Percentiles rank a stretch among this genome's conserved stretches.
phyloP scores from a whole-genome alignment of 2,888 invertebrate genomes.

The Acanthoscelides obtectus region DNA sequence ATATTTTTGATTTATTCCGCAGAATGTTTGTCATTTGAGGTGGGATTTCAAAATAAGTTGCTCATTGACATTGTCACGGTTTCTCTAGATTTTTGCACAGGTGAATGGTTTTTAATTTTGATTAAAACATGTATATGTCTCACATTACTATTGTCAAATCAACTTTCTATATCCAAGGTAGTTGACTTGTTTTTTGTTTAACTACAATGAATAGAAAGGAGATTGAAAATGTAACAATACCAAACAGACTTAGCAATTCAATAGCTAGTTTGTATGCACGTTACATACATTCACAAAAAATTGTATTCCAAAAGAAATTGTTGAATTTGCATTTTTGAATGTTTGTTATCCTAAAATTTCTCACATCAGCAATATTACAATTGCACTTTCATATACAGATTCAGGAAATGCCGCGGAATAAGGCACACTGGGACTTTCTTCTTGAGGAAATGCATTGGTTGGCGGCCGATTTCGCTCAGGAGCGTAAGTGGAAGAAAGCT shows the following conservation, averaged over 20 bases:
- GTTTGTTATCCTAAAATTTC: no score
- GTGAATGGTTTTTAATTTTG: no score
- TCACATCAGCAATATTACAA: neutral
- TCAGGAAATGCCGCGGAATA: conserved; percentile 58
- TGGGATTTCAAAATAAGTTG: no score
- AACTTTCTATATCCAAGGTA: conserved; percentile 36
- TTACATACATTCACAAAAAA: neutral
- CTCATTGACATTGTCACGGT: no score
- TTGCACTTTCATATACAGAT: no score
- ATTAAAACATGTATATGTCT: no score
- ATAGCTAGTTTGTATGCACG: neutral
- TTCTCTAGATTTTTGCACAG: no score
- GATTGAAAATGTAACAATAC: neutral
- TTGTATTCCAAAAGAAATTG: neutral
- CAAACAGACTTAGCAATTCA: neutral
- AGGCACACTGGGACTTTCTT: conserved; percentile 98
- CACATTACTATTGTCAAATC: no score
- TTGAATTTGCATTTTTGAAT: neutral
- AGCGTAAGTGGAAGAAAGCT: conserved; percentile 96
- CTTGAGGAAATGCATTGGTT: conserved; percentile 99
- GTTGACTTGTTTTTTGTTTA: neutral
- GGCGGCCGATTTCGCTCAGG: conserved; percentile 95
- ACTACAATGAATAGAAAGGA: neutral
- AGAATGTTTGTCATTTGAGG: no score
- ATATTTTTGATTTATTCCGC: no score